phyloP scores from a whole-genome alignment of 2,113 vertebrate genomes.

The Callopanchax toddi region DNA sequence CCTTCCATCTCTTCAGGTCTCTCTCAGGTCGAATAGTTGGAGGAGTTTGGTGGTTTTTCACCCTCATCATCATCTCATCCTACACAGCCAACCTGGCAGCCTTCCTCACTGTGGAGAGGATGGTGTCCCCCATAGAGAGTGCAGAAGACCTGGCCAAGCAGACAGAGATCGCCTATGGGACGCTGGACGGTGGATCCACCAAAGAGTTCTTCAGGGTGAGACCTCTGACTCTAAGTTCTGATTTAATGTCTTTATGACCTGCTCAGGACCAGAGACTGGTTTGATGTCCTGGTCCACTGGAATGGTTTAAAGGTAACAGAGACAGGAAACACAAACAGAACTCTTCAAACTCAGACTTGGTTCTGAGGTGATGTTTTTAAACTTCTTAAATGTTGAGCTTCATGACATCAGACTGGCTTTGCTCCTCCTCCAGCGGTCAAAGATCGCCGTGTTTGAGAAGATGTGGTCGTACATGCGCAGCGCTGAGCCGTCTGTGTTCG shows the following conservation, averaged over 20 bases:
- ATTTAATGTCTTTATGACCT: too few relatives aligned
- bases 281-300: too few relatives aligned
- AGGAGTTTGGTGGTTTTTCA: slow-evolving; percentile 99
- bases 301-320: too few relatives aligned
- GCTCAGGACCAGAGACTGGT: too few relatives aligned
- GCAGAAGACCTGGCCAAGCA: slow-evolving; percentile 97
- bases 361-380: too few relatives aligned
- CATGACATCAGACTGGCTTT: neutral
- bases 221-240: neutral
- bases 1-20: slow-evolving; percentile 47
- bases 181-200: slow-evolving; percentile 93
- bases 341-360: neutral
- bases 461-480: slow-evolving; percentile 99
- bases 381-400: too few relatives aligned
- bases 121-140: slow-evolving; percentile 98
- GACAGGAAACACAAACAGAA: too few relatives aligned
- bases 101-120: slow-evolving; percentile 97
- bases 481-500: slow-evolving; percentile 93
- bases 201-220: slow-evolving; percentile 96
- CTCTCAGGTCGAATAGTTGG: slow-evolving; percentile 89
- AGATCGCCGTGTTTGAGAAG: slow-evolving; percentile 98
- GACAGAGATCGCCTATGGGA: slow-evolving; percentile 96
- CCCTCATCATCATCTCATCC: slow-evolving; percentile 98
- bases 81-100: slow-evolving; percentile 98
- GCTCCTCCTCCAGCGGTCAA: slow-evolving; percentile 84